A percentile compares a stretch with the other conserved stretches of the same genome.
These are phyloP conservation scores for Drosophila pallidifrons DNA, from an alignment of 1,140 invertebrate species.

Conservation along the genomic window DNA sequence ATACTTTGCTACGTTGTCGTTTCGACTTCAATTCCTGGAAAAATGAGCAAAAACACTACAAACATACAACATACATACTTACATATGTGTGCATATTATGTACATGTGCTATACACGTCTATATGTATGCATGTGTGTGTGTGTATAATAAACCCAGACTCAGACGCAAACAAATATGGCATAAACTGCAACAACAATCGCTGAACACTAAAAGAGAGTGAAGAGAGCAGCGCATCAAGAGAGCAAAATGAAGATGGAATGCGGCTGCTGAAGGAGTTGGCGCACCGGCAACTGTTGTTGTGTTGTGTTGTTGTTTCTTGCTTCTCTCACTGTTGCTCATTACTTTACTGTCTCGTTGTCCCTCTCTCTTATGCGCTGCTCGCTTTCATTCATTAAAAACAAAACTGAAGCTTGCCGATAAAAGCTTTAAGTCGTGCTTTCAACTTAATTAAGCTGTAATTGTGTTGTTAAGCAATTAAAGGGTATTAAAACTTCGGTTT, in stretches of 20 bases:
- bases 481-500: constrained; percentile 13
- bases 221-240: not conserved
- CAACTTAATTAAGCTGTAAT: constrained; percentile 13
- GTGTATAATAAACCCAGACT: not conserved
- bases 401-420: not conserved
- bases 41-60: constrained; percentile 33
- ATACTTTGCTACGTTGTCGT: constrained; percentile 37
- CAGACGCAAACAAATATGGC: constrained; percentile 34
- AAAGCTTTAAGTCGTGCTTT: constrained; percentile 8
- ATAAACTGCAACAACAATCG: constrained; percentile 23
- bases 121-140: constrained; percentile 1
- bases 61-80: too few species aligned
- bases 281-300: constrained; percentile 17
- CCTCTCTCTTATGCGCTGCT: not conserved
- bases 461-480: not conserved
- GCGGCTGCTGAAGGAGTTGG: constrained; percentile 15
- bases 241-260: constrained; percentile 40
- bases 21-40: constrained; percentile 59
- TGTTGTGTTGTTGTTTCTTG: not conserved
- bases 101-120: not conserved
- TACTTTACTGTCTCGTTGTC: constrained; percentile 2
- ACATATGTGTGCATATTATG: too few species aligned
- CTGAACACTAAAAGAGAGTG: constrained; percentile 13
- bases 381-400: constrained; percentile 1
- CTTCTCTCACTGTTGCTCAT: not conserved